Evolutionary conservation across 64 coral and sea anemone species (phyloP), one percentile per base, ranked within the genome.

Genomic region (Stylophora pistillata): DNA sequence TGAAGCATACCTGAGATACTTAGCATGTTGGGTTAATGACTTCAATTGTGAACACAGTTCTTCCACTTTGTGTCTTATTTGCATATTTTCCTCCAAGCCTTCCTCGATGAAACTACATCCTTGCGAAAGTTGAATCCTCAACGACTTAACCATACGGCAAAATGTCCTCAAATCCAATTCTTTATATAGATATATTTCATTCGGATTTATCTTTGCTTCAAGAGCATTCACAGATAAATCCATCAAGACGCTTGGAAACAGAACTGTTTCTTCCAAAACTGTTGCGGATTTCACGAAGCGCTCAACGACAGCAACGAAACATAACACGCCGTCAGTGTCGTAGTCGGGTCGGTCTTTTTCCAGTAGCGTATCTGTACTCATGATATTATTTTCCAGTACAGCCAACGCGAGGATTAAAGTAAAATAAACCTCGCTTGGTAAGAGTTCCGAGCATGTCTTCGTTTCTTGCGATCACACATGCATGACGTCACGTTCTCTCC

Each of bases 81-180:
- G 55, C 15, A 58, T 58, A 55, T 59, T 59, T 79, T 59, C 77
- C 28, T 79, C 77, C 15, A 59, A 23, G 1, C 55, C 28, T 15
- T 79, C 77, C 17, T 79, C 55, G 15, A 59, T 29, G 30, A 28
- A 58, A 58, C 55, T 79, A 59, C 77, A 79, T 14, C 55, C 77
- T 56, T 79, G 53, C 0, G n/a, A 58, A 14, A 79, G 23, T 26
- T 79, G 77, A 23, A 27, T 79, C 10, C 17, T 59, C 11, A 79
- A 13, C 25, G 77, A 79, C 58, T 58, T 79, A 0, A 79, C 77
- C 26, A 58, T 30, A 15, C 30, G 77, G 55, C 26, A 79, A 58
- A 79, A 79, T 58, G 77, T 79, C 55, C 77, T 79, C 55, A 79
- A 79, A 17, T 79, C 77, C 55, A 55, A 30, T 79, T 58, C 77